Conservation (phyloP, 1,140 invertebrate species). For the Sycophila sp. region DNA sequence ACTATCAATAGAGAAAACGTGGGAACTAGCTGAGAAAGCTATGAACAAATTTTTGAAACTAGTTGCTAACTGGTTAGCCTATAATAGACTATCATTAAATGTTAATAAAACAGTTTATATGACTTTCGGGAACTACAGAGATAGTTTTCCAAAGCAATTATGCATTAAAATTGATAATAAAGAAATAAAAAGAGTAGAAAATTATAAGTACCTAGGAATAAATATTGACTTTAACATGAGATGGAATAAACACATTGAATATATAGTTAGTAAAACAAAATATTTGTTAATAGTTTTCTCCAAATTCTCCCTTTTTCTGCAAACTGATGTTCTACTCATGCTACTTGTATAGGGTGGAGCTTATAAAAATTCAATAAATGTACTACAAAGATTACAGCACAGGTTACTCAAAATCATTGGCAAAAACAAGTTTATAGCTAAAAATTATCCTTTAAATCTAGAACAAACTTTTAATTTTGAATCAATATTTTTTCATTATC, state of each 20-base stretch:
- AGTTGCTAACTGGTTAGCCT: background rate
- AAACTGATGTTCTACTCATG: background rate
- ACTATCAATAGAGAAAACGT: too few relatives aligned
- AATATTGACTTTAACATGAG: background rate
- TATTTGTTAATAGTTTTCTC: background rate
- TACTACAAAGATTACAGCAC: background rate
- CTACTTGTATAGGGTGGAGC: background rate
- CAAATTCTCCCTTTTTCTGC: background rate
- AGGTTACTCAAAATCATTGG: background rate
- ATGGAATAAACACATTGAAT: background rate
- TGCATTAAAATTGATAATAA: background rate
- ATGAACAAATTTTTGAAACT: background rate
- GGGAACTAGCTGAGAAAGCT: too few relatives aligned
- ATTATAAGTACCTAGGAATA: background rate
- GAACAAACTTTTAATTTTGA: too few relatives aligned
- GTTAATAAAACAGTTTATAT: background rate
- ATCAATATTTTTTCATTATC: too few relatives aligned
- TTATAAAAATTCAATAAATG: background rate
- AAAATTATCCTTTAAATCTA: too few relatives aligned
- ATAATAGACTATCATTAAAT: background rate
- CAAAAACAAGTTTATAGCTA: background rate
- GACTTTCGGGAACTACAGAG: background rate
- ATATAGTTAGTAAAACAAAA: background rate
- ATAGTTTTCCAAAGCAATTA: background rate
- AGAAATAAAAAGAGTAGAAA: background rate